Base-by-base conservation (phyloP, 1,140 invertebrate species). In the Vollenhovia emeryi region DNA sequence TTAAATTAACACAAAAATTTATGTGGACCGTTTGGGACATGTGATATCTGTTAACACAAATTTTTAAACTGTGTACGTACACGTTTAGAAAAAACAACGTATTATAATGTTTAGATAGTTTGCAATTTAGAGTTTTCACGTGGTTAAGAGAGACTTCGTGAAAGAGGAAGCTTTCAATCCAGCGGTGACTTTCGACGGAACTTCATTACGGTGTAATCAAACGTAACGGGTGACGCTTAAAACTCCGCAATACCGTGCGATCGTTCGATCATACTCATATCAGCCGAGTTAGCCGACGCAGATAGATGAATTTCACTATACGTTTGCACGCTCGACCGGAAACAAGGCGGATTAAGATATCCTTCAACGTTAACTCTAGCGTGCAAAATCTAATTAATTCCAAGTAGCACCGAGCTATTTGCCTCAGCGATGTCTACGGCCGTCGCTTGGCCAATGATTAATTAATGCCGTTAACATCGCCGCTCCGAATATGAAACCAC, bases 391-490 rank as follows among this genome's bases (percentile, higher is more conserved):
- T 87, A 87, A 87, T 84, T 87, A 55, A 52, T 55, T 69, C 48
- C 74, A 33, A 88, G 52, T 36, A 57, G 27, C 73, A n/a, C 52
- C 36, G 52, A 52, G 66, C 59, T 80, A 84, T 89, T 68, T 50
- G 75, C 84, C 64, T 85, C 52, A 40, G 36, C 69, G 21, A 40
- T 80, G 87, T 75, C 45, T 78, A 57, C 36, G 66, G 57, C 43
- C 74, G 33, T 55, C 66, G 68, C 21, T 59, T 45, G 59, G 33
- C n/a, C 75, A 50, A 57, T 88, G 83, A 89, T 86, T 88, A 89
- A 88, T 89, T 86, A 80, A 88, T 57, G 40, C 43, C n/a, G 62
- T 88, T 88, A 75, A 76, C 59, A 50, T 11, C 6, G 60, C 50
- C 36, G 9, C 27, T 60, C 18, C 9, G 75, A 62, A 59, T 50